Evolutionary conservation across 2,888 invertebrate genomes (phyloP).

Genomic region (Pheosia gnoma): DNA sequence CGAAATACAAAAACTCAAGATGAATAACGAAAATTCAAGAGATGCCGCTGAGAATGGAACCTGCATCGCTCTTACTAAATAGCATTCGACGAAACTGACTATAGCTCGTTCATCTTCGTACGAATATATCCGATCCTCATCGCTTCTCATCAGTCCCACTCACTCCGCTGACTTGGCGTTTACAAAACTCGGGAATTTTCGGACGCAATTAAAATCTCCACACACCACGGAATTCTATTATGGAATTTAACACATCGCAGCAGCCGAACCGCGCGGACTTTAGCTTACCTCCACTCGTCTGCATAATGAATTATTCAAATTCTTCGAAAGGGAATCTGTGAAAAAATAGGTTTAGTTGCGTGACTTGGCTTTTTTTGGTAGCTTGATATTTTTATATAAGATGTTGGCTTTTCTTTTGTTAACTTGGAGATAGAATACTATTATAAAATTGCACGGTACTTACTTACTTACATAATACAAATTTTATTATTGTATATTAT

Average conservation of each 20-base stretch:
- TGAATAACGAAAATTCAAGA: no score
- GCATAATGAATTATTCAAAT: conserved; percentile 24
- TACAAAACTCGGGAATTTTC: conserved; percentile 53
- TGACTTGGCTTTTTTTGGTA: conserved; percentile 5
- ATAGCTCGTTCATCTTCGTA: neutral
- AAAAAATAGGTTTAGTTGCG: conserved; percentile 10
- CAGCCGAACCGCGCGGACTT: conserved; percentile 22
- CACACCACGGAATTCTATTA: conserved; percentile 52
- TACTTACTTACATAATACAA: no score
- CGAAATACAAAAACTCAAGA: no score
- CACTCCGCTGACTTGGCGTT: conserved; percentile 46
- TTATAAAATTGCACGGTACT: no score
- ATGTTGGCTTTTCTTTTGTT: no score
- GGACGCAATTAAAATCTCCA: conserved; percentile 62
- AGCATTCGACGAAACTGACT: neutral
- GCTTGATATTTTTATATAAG: no score
- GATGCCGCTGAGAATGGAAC: no score
- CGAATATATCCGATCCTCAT: neutral
- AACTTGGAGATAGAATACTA: no score
- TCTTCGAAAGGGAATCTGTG: conserved; percentile 14
- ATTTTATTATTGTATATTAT: no score
- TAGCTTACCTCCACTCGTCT: conserved; percentile 12
- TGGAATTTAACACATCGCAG: conserved; percentile 51
- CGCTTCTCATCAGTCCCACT: neutral
- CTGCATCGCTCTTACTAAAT: no score